A percentile compares a stretch with the other conserved stretches of the same genome.
phyloP scores from a whole-genome alignment of 2,797 vertebrate species.

The Echeneis naucrates region DNA sequence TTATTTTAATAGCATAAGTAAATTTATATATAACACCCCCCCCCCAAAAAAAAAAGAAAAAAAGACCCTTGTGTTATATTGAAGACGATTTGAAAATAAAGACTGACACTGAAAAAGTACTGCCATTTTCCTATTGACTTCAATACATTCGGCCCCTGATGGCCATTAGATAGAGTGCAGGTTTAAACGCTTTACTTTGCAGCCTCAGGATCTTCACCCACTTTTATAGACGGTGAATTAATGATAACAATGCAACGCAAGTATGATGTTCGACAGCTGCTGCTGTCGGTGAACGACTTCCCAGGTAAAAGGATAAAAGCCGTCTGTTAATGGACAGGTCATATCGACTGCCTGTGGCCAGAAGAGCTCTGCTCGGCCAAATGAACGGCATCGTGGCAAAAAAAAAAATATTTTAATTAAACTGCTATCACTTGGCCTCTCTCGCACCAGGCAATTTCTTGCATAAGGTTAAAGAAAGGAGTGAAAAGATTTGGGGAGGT shows the following conservation, averaged over 20 bases:
- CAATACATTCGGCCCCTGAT: too few relatives aligned
- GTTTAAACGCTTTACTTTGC: too few relatives aligned
- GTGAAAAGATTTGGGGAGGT: constrained; percentile 30
- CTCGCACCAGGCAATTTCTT: constrained; percentile 40
- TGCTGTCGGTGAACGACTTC: constrained; percentile 33
- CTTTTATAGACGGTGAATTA: too few relatives aligned
- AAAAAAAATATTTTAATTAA: constrained; percentile 76
- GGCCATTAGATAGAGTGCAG: too few relatives aligned
- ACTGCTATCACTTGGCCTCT: constrained; percentile 59
- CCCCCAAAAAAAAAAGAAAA: too few relatives aligned
- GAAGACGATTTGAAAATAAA: too few relatives aligned
- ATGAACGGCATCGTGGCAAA: constrained; percentile 33
- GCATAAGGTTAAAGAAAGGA: constrained; percentile 46
- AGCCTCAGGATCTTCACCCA: too few relatives aligned
- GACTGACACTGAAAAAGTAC: too few relatives aligned
- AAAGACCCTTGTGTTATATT: too few relatives aligned
- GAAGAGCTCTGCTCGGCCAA: constrained; percentile 40
- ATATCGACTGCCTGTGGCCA: constrained; percentile 43
- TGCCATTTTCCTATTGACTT: too few relatives aligned
- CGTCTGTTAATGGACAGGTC: constrained; percentile 53
- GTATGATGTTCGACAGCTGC: constrained; percentile 39
- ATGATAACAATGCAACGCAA: neutral
- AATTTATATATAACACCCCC: too few relatives aligned
- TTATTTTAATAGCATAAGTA: too few relatives aligned
- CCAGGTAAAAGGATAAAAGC: constrained; percentile 38